Percentiles rank a stretch among this genome's conserved stretches.
Evolutionary conservation across 2,888 invertebrate species (phyloP).

Genomic region (Cataglyphis cursor): DNA sequence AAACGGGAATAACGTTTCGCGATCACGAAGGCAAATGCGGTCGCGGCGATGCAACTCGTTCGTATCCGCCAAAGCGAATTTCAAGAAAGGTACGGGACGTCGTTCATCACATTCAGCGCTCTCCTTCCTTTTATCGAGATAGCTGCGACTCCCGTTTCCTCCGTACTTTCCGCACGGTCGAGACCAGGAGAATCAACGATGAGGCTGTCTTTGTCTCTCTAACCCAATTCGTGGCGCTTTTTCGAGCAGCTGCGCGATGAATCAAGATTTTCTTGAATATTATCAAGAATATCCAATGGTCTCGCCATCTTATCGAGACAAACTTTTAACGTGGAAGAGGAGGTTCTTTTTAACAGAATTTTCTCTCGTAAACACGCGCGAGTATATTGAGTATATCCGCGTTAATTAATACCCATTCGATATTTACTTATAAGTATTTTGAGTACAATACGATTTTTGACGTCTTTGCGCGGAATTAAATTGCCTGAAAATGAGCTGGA

Average conservation of each 20-base stretch:
- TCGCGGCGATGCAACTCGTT: constrained; percentile 39
- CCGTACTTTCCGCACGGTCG: constrained; percentile 10
- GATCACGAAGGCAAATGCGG: constrained; percentile 56
- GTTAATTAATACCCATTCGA: constrained; percentile 1
- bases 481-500: not conserved
- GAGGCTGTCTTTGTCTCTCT: constrained; percentile 44
- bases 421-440: not conserved
- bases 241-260: constrained; percentile 56
- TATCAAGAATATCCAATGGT: constrained; percentile 39
- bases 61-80: constrained; percentile 57
- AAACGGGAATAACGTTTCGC: constrained; percentile 52
- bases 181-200: constrained; percentile 50
- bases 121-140: constrained; percentile 56
- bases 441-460: not conserved
- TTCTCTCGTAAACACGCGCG: not conserved
- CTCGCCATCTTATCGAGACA: constrained; percentile 22
- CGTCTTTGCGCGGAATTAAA: not conserved
- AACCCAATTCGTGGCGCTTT: constrained; percentile 44
- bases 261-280: constrained; percentile 56
- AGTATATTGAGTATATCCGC: not conserved
- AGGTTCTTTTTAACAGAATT: constrained; percentile 27
- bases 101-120: constrained; percentile 55
- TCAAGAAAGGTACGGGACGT: constrained; percentile 50
- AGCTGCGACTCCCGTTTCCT: constrained; percentile 33
- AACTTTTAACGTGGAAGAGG: not conserved